phyloP scores from a whole-genome alignment of 1,140 invertebrate genomes.

The Drosophila biarmipes region DNA sequence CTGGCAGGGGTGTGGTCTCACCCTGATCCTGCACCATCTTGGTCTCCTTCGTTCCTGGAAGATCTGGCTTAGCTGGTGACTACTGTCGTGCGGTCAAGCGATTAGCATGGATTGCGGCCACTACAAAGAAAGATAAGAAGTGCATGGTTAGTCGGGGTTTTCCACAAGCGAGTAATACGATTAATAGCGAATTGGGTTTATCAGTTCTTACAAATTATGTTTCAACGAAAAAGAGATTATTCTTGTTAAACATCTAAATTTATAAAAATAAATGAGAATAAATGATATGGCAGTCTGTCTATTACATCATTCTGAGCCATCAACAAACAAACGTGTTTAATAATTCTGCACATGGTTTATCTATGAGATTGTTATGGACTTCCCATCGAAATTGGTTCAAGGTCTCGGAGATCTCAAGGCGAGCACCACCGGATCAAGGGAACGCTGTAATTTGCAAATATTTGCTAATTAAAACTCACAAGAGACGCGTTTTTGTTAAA shows the following conservation, averaged over 20 bases:
- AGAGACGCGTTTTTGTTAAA: slow-evolving; percentile 30
- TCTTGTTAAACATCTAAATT: not conserved
- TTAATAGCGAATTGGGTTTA: not conserved
- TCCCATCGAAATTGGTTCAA: slow-evolving; percentile 61
- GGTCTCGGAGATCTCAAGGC: slow-evolving; percentile 57
- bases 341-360: slow-evolving; percentile 6
- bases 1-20: slow-evolving; percentile 61
- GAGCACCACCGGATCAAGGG: slow-evolving; percentile 26
- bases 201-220: not conserved
- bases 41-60: slow-evolving; percentile 60
- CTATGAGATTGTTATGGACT: slow-evolving; percentile 17
- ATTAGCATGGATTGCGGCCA: slow-evolving; percentile 21
- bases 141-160: not conserved
- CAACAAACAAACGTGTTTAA: not conserved
- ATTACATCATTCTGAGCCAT: too few relatives aligned
- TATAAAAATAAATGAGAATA: too few relatives aligned
- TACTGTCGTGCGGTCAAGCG: slow-evolving; percentile 13
- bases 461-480: slow-evolving; percentile 72
- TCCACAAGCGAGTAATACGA: not conserved
- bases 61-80: not conserved
- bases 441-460: slow-evolving; percentile 72
- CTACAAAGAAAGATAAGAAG: slow-evolving; percentile 4
- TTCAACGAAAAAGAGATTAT: not conserved
- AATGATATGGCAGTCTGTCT: too few relatives aligned
- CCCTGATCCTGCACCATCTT: slow-evolving; percentile 47